Base-by-base conservation (phyloP, 2,113 vertebrate species). In the Jacana jacana region DNA sequence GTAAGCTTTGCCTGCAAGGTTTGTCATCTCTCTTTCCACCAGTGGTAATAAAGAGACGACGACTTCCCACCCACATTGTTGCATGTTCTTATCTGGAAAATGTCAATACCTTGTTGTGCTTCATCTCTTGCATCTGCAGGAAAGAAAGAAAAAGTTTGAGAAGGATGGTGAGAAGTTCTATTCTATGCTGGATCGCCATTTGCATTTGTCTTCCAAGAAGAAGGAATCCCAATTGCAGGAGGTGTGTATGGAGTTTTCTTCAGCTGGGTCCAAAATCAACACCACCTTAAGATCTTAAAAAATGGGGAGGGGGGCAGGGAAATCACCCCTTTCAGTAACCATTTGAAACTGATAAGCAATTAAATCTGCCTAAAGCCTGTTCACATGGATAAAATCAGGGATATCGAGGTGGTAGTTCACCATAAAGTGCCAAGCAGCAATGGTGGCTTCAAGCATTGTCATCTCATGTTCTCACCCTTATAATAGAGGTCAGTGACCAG, bases 111-210 rank as follows among this genome's bases (percentile, higher is more conserved):
- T 28, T 35, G 14, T 88, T 94, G 31, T 96, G 28, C 70, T 70
- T 51, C 82, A 96, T 89, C 33, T 96, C 33, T 93, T 83, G 12
- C 44, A 81, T 33, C 33, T 97, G 44, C 97, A 99, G 99, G 99
- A 99, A 55, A 98, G 98, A 89, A 99, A 98, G 95, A 99, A 99
- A 88, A 99, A 99, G 96, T 99, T 99, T 95, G 99, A 99, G 96
- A 99, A 99, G 89, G 99, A 99, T 92, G 98, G 99, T 54, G 99
- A 99, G 83, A 99, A 98, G 79, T 99, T 99, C 97, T 99, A 99
- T 97, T 99, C 99, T 52, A 98, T 99, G 95, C 95, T 99, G 93
- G 99, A 99, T 92, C 99, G 99, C 77, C 99, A 99, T 82, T 95
- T 99, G 91, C 99, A 98, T 95, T 95, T 99, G 19, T 99, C 99